phyloP scores from a whole-genome alignment of 2,888 invertebrate species.

The Clivina fossor region DNA sequence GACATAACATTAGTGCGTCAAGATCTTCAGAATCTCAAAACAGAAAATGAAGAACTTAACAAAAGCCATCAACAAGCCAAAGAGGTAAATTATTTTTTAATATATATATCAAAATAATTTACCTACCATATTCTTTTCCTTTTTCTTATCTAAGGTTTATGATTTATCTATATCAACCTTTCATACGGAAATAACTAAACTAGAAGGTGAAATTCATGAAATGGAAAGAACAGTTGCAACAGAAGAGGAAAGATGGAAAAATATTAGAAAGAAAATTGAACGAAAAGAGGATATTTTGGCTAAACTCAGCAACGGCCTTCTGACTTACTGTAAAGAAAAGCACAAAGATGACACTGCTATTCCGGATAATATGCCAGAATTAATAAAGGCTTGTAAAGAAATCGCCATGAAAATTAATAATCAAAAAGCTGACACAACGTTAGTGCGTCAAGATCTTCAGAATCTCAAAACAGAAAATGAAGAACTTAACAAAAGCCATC shows the following conservation, averaged over 20 bases:
- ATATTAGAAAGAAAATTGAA: no score
- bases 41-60: slow-evolving; percentile 31
- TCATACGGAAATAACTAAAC: no score
- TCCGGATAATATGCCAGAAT: slow-evolving; percentile 11
- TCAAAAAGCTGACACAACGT: slow-evolving; percentile 3
- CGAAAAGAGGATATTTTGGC: no score
- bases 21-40: slow-evolving; percentile 28
- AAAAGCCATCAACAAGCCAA: slow-evolving; percentile 38
- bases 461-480: slow-evolving; percentile 35
- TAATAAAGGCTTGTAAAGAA: slow-evolving; percentile 21
- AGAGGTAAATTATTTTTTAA: slow-evolving; percentile 34
- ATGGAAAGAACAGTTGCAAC: no score
- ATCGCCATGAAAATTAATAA: slow-evolving; percentile 17
- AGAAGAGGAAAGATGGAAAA: no score
- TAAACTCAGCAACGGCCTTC: no score
- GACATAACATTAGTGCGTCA: slow-evolving; percentile 14
- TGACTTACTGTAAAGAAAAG: no score
- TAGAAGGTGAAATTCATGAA: no score
- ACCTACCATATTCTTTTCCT: no score
- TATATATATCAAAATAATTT: no score
- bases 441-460: slow-evolving; percentile 13
- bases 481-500: slow-evolving; percentile 33
- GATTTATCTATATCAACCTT: no score
- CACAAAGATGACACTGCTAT: slow-evolving; percentile 1
- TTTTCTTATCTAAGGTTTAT: no score